These are phyloP conservation scores for Sphenodon punctatus DNA, from an alignment of 2,797 vertebrate species.

Conservation along the genomic window DNA sequence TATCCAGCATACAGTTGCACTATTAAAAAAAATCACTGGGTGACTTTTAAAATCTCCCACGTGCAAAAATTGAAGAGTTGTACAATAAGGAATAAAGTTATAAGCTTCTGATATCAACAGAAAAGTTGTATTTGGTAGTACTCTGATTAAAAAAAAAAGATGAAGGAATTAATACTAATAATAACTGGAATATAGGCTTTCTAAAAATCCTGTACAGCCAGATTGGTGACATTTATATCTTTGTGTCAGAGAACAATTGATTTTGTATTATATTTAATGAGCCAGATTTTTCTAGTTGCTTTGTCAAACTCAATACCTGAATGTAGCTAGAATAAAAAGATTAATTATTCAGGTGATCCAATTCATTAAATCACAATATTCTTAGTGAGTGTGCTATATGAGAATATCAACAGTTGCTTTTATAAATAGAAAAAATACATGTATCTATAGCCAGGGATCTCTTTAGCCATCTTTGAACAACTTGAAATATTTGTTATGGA, in stretches of 20 bases:
- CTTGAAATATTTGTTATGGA: neutral
- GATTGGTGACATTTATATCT: slow-evolving; percentile 31
- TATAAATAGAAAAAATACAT: neutral
- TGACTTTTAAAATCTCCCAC: slow-evolving; percentile 83
- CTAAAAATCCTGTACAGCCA: slow-evolving; percentile 23
- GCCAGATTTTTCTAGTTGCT: slow-evolving; percentile 43
- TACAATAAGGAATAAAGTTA: slow-evolving; percentile 77
- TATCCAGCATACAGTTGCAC: slow-evolving; percentile 96
- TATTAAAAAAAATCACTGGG: slow-evolving; percentile 91
- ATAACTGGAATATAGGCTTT: slow-evolving; percentile 32
- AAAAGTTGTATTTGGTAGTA: slow-evolving; percentile 71
- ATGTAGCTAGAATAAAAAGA: slow-evolving; percentile 49
- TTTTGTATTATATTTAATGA: slow-evolving; percentile 55
- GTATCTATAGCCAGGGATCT: slow-evolving; percentile 18
- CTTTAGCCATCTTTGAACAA: slow-evolving; percentile 2
- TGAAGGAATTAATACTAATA: slow-evolving; percentile 31
- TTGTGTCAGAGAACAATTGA: slow-evolving; percentile 51
- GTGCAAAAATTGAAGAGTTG: slow-evolving; percentile 77
- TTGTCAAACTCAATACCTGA: slow-evolving; percentile 43
- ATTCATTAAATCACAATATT: slow-evolving; percentile 54
- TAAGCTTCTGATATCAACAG: slow-evolving; percentile 61
- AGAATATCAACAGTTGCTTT: slow-evolving; percentile 31
- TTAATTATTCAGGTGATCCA: slow-evolving; percentile 71
- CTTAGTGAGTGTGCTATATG: slow-evolving; percentile 23
- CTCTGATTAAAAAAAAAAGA: slow-evolving; percentile 51